Conservation (phyloP, 2,888 invertebrate genomes). For the Agrotis clavis region DNA sequence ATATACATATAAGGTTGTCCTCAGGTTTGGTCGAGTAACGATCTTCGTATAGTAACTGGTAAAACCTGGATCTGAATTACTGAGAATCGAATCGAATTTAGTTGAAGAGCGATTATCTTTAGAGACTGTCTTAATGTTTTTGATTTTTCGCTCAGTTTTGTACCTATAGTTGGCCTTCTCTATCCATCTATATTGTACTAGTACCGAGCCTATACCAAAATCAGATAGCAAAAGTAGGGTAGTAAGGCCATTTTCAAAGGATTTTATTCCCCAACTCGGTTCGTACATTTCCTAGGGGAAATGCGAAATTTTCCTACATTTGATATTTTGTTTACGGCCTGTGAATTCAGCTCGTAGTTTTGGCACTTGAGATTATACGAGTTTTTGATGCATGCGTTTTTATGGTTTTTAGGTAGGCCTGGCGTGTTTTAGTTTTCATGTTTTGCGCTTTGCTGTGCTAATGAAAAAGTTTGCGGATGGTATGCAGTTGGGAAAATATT, state of each 20-base stretch:
- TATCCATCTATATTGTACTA: background rate
- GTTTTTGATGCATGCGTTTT: slow-evolving; percentile 46
- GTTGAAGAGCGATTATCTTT: too few relatives aligned
- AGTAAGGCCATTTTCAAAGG: slow-evolving; percentile 54
- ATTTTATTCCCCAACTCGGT: slow-evolving; percentile 50
- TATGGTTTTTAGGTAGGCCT: slow-evolving; percentile 21
- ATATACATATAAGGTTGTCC: too few relatives aligned
- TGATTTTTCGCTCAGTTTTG: too few relatives aligned
- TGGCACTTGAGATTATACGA: slow-evolving; percentile 31
- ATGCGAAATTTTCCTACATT: slow-evolving; percentile 59
- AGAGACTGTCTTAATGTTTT: too few relatives aligned
- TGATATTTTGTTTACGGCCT: slow-evolving; percentile 63
- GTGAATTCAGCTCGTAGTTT: slow-evolving; percentile 40
- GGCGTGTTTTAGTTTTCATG: slow-evolving; percentile 12
- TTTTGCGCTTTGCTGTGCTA: slow-evolving; percentile 8
- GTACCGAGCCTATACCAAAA: slow-evolving; percentile 36
- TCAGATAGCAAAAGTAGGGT: slow-evolving; percentile 51
- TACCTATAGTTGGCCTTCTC: slow-evolving; percentile 3
- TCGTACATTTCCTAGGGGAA: slow-evolving; percentile 58
- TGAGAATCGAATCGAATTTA: too few relatives aligned
- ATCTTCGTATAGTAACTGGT: too few relatives aligned
- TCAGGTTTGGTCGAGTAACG: too few relatives aligned
- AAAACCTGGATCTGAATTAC: too few relatives aligned
- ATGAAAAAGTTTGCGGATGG: slow-evolving; percentile 7
- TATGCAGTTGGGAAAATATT: background rate